Conservation (phyloP, 2,797 vertebrate genomes). For the Danio tinwini region DNA sequence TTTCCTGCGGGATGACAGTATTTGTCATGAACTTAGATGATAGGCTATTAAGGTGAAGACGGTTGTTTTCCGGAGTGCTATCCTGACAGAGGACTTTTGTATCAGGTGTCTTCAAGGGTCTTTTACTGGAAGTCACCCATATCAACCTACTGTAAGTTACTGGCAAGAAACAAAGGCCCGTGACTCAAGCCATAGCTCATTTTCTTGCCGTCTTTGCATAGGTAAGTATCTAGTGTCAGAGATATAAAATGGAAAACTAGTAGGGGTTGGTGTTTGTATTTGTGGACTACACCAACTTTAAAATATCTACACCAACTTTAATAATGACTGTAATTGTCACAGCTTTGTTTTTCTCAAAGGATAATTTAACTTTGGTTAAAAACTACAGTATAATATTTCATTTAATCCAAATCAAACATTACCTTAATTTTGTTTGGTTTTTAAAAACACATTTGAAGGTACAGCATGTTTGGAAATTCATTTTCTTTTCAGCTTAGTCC, state of each 20-base stretch:
- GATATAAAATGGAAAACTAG: not conserved
- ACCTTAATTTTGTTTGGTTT: too few species aligned
- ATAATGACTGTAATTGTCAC: too few species aligned
- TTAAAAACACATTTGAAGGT: too few species aligned
- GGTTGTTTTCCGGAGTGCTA: conserved; percentile 26
- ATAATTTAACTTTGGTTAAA: too few species aligned
- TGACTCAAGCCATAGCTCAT: conserved; percentile 6
- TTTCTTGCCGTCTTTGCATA: not conserved
- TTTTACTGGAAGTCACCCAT: conserved; percentile 24
- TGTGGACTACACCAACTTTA: too few species aligned
- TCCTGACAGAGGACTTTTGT: conserved; percentile 13
- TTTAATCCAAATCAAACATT: too few species aligned
- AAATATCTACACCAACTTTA: too few species aligned
- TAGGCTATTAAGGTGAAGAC: conserved; percentile 14
- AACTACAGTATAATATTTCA: too few species aligned
- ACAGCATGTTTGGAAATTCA: too few species aligned
- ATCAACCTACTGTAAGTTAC: conserved; percentile 22
- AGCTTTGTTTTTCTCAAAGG: too few species aligned
- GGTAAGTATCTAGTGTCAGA: conserved; percentile 5
- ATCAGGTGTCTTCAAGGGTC: conserved; percentile 24
- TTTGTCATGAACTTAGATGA: conserved; percentile 38
- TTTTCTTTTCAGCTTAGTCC: too few species aligned
- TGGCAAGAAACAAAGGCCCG: conserved; percentile 19
- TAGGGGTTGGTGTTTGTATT: not conserved
- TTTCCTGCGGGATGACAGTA: conserved; percentile 42